Conservation (phyloP, 2,797 vertebrate genomes). For the Nyctibius grandis region DNA sequence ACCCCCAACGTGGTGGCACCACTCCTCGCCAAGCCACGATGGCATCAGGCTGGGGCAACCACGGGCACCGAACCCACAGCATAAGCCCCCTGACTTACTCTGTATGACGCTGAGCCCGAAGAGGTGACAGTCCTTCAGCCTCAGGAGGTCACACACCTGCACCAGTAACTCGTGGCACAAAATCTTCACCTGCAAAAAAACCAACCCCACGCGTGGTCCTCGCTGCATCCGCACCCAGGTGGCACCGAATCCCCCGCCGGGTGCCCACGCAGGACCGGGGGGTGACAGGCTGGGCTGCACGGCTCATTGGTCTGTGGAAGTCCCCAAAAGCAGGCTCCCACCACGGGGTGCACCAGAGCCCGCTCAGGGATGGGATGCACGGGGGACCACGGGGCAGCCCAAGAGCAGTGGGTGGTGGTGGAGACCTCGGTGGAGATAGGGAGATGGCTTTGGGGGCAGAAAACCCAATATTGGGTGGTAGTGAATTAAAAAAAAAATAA, state of each 20-base stretch:
- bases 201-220: neutral
- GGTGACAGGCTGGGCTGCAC: neutral
- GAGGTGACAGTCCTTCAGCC: constrained; percentile 94
- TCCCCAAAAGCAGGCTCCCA: neutral
- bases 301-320: neutral
- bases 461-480: neutral
- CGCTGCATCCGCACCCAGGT: neutral
- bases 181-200: constrained; percentile 87
- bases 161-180: constrained; percentile 93
- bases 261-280: fast-evolving
- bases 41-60: neutral
- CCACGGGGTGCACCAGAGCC: neutral
- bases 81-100: constrained; percentile 75
- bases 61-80: fast-evolving
- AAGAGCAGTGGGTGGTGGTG: fast-evolving
- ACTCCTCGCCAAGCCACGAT: fast-evolving
- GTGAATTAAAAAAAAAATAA: neutral
- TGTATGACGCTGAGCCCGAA: constrained; percentile 98
- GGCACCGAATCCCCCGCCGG: fast-evolving
- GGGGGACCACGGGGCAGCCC: fast-evolving
- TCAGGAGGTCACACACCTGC: constrained; percentile 95
- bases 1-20: fast-evolving
- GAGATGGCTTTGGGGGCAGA: neutral
- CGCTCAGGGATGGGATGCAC: neutral
- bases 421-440: fast-evolving